phyloP scores from a whole-genome alignment of 2,888 invertebrate species.

The Heliconius cydno region DNA sequence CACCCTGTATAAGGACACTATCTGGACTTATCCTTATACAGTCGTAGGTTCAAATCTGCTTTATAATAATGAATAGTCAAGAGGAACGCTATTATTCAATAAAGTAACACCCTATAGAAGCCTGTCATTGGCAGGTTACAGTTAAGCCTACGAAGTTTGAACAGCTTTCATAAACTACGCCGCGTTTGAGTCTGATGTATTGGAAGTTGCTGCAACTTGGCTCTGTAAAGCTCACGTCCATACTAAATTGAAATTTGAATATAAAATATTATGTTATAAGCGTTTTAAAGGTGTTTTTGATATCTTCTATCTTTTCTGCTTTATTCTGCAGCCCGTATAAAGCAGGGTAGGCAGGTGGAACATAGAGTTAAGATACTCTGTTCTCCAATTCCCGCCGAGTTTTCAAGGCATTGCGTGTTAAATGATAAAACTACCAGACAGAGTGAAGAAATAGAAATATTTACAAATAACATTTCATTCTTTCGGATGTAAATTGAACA shows the following conservation, averaged over 20 bases:
- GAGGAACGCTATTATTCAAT: not conserved
- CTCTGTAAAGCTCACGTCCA: constrained; percentile 3
- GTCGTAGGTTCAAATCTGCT: not conserved
- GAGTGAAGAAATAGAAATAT: too few species aligned
- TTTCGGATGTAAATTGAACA: too few species aligned
- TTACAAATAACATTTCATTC: too few species aligned
- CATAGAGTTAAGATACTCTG: not conserved
- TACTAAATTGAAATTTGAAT: not conserved
- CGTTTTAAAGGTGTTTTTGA: too few species aligned
- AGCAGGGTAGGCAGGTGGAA: not conserved
- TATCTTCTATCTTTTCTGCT: not conserved
- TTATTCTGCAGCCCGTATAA: not conserved
- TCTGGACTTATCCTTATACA: too few species aligned
- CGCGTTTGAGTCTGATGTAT: constrained; percentile 24
- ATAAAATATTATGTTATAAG: not conserved
- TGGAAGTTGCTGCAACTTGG: constrained; percentile 19
- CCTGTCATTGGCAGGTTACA: constrained; percentile 22
- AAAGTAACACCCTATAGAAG: constrained; percentile 23
- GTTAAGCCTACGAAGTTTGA: constrained; percentile 29
- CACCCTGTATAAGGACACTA: too few species aligned
- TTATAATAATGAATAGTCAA: not conserved
- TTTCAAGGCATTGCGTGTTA: not conserved
- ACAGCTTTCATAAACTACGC: constrained; percentile 18
- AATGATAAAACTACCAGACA: too few species aligned
- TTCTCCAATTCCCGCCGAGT: not conserved